phyloP scores from a whole-genome alignment of 2,888 invertebrate genomes.

The Caprella mutica region DNA sequence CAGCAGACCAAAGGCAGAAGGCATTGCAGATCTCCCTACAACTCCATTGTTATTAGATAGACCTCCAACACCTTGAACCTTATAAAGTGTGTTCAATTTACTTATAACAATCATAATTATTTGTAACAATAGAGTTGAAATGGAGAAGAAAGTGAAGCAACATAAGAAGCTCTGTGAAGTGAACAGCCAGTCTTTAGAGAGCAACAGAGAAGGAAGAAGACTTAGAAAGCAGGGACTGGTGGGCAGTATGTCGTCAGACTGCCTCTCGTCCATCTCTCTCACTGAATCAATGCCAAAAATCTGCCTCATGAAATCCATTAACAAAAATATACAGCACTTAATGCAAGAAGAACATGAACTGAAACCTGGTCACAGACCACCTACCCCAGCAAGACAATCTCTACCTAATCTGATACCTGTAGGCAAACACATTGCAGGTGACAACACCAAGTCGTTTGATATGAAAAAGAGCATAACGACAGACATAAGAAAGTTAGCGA shows the following conservation, averaged over 20 bases:
- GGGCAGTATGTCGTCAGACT: slow-evolving; percentile 7
- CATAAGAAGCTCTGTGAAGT: not conserved
- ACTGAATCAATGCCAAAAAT: slow-evolving; percentile 24
- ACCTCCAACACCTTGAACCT: slow-evolving; percentile 18
- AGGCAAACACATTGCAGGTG: slow-evolving; percentile 5
- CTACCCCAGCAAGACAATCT: slow-evolving; percentile 30
- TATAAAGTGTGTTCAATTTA: not conserved
- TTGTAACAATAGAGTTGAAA: not conserved
- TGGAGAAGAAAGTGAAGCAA: not conserved
- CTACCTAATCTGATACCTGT: slow-evolving; percentile 26
- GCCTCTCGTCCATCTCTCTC: not conserved
- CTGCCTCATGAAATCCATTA: slow-evolving; percentile 19
- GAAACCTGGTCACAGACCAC: slow-evolving; percentile 24
- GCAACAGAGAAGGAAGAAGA: not conserved
- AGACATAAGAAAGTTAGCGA: slow-evolving; percentile 5
- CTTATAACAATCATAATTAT: not conserved
- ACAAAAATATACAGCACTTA: slow-evolving; percentile 22
- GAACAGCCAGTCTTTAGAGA: not conserved
- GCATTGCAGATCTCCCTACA: not conserved
- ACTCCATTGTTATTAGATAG: slow-evolving; percentile 10
- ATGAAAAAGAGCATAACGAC: not conserved
- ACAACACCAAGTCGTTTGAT: not conserved
- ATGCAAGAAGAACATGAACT: slow-evolving; percentile 23
- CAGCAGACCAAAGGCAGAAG: slow-evolving; percentile 4
- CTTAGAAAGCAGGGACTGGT: slow-evolving; percentile 4